phyloP scores from a whole-genome alignment of 37 sponge, comb jelly and placozoan species.

The Petrosia ficiformis region DNA sequence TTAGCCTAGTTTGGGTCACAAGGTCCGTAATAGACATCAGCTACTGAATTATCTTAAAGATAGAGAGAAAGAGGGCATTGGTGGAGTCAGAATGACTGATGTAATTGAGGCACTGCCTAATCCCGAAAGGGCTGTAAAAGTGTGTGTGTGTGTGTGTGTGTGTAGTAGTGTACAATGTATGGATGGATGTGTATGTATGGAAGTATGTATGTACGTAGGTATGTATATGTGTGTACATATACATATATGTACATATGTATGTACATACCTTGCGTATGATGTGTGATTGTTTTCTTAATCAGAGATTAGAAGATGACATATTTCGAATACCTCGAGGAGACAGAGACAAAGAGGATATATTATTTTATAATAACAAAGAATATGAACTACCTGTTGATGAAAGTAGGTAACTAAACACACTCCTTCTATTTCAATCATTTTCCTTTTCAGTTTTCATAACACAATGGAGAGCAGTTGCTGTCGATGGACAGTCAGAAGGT shows the following conservation, averaged over 20 bases:
- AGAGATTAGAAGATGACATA: slow-evolving; percentile 40
- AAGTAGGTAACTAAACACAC: slow-evolving; percentile 21
- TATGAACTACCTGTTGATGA: slow-evolving; percentile 41
- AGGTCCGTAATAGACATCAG: slow-evolving; percentile 45
- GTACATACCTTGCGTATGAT: background rate
- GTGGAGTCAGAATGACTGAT: slow-evolving; percentile 54
- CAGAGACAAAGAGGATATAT: slow-evolving; percentile 61
- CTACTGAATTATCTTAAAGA: slow-evolving; percentile 40
- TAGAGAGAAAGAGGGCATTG: slow-evolving; percentile 45
- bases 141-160: no score
- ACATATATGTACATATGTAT: background rate
- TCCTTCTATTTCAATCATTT: background rate
- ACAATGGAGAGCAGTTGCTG: slow-evolving; percentile 57
- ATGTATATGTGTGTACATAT: background rate
- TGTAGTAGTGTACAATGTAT: no score
- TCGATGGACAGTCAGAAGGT: slow-evolving; percentile 62
- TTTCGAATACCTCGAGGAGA: slow-evolving; percentile 34
- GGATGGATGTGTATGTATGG: no score
- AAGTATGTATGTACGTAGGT: no score
- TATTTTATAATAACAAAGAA: slow-evolving; percentile 68
- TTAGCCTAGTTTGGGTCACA: slow-evolving; percentile 45
- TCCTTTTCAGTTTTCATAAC: background rate
- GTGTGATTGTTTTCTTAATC: background rate
- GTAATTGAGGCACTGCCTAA: slow-evolving; percentile 57
- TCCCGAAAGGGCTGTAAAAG: slow-evolving; percentile 59